Percentiles rank a stretch among this genome's conserved stretches.
phyloP scores from a whole-genome alignment of 2,113 vertebrate genomes.

The Pterocles orientalis region DNA sequence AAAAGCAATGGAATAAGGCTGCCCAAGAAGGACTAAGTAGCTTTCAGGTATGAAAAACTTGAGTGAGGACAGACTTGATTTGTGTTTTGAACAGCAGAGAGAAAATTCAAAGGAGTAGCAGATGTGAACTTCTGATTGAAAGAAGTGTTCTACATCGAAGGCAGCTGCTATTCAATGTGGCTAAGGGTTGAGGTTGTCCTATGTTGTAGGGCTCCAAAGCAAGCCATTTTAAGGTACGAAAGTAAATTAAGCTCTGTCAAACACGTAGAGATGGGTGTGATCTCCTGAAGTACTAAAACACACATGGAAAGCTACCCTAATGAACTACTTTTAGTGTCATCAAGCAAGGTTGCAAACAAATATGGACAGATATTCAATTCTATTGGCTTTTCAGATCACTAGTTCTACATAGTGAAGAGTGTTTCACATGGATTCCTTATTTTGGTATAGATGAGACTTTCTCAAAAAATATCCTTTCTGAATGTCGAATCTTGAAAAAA shows the following conservation, averaged over 20 bases:
- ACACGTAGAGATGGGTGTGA: background rate
- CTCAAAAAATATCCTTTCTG: background rate
- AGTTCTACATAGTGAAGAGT: background rate
- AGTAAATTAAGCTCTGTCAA: background rate
- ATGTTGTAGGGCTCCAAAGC: background rate
- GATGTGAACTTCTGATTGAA: background rate
- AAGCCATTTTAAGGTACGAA: background rate
- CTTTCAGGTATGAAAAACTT: background rate
- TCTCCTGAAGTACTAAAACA: background rate
- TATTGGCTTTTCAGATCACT: background rate
- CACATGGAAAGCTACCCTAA: background rate
- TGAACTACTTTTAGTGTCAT: background rate
- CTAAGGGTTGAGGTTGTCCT: background rate
- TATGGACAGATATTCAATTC: background rate
- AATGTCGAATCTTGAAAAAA: background rate
- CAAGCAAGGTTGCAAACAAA: background rate
- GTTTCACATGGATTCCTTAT: background rate
- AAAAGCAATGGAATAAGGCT: background rate
- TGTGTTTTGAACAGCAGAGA: background rate
- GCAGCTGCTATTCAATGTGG: background rate
- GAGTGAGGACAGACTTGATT: background rate
- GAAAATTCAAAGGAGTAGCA: background rate
- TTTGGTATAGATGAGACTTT: background rate
- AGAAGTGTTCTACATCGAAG: background rate
- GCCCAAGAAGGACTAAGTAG: background rate